phyloP scores from a whole-genome alignment of 2,888 invertebrate genomes.

The Malthinus flaveolus region DNA sequence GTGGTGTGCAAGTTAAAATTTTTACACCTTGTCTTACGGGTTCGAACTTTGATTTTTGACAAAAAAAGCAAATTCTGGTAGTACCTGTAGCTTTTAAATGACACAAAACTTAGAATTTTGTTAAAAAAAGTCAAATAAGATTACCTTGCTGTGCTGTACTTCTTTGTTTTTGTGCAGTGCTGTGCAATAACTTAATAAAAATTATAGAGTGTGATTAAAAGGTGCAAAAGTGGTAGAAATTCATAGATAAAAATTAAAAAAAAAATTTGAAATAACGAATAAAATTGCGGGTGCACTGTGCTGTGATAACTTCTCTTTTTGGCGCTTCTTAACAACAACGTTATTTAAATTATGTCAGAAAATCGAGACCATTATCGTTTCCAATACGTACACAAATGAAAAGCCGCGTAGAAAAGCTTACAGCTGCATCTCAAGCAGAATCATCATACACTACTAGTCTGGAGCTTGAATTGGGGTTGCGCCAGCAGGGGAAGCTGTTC shows the following conservation, averaged over 20 bases:
- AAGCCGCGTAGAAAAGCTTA: conserved; percentile 37
- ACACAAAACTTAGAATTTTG: neutral
- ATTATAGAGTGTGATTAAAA: conserved; percentile 34
- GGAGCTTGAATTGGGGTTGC: conserved; percentile 46
- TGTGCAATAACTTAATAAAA: conserved; percentile 34
- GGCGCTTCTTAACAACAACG: conserved; percentile 28
- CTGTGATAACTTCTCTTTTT: conserved; percentile 31
- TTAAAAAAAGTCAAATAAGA: neutral
- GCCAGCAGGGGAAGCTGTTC: conserved; percentile 48
- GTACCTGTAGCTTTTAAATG: too few species aligned
- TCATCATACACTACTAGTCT: conserved; percentile 50
- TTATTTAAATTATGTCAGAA: conserved; percentile 33
- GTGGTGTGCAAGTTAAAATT: too few species aligned
- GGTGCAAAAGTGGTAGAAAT: conserved; percentile 36
- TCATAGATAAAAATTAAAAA: conserved; percentile 32
- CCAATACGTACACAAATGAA: conserved; percentile 44
- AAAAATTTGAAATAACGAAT: conserved; percentile 25
- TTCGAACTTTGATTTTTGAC: too few species aligned
- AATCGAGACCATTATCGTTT: conserved; percentile 38
- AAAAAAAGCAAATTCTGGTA: too few species aligned
- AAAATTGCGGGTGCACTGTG: conserved; percentile 28
- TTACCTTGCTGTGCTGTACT: conserved; percentile 23
- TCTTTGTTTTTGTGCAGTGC: conserved; percentile 35
- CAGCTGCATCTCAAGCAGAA: conserved; percentile 46
- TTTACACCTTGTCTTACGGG: too few species aligned